Evolutionary conservation across 2,113 vertebrate species (phyloP).

Genomic region (Octodon degus): DNA sequence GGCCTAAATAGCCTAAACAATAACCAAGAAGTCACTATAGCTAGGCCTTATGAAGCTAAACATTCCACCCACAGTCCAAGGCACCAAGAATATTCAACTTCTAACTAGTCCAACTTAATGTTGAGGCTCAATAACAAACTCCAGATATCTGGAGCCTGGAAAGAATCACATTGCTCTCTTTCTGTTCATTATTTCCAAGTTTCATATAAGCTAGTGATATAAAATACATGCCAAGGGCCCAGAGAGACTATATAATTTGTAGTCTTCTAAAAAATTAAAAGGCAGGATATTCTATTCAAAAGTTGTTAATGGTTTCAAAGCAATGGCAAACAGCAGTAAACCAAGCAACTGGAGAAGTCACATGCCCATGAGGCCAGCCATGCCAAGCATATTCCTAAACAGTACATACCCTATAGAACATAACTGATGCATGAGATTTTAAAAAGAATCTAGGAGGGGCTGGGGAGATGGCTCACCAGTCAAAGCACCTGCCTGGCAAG

Average conservation of each 20-base stretch:
- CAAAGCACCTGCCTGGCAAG: no score
- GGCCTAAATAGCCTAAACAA: conserved; percentile 11
- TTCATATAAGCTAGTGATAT: background rate
- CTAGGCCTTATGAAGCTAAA: background rate
- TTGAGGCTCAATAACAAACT: background rate
- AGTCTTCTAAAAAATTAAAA: background rate
- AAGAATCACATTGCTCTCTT: background rate
- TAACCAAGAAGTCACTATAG: conserved; percentile 20
- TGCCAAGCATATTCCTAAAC: conserved; percentile 14
- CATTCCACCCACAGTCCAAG: background rate
- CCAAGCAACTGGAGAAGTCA: background rate
- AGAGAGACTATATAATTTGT: background rate
- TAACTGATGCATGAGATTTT: background rate
- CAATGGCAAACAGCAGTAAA: background rate
- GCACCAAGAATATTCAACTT: background rate
- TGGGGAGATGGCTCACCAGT: no score
- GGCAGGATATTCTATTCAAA: background rate
- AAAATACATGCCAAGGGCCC: background rate
- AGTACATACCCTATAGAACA: background rate
- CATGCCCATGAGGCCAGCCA: background rate
- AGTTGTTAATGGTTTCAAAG: conserved; percentile 49
- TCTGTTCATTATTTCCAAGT: background rate
- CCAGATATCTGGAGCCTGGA: background rate
- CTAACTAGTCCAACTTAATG: background rate
- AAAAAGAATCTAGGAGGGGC: background rate